Evolutionary conservation across 2,113 vertebrate genomes (phyloP), one percentile per base, ranked within the genome.

Genomic region (Glaucomys volans): DNA sequence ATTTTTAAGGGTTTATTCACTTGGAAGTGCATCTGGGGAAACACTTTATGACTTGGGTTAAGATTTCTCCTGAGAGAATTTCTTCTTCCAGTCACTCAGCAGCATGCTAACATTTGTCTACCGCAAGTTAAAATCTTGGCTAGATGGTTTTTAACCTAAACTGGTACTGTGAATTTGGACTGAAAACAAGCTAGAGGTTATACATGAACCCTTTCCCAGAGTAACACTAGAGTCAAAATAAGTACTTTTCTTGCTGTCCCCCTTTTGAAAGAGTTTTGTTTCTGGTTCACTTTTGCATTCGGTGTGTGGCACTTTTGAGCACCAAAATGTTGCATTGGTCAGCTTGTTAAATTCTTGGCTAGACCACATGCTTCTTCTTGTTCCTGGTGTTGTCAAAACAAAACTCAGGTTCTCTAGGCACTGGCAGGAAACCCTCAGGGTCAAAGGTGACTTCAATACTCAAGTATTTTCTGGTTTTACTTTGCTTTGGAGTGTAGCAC

Each of bases 301-400:
- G 4, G 5, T 54, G 1, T 44, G 2, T 5, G 54, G 14, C 1
- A 4, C 8, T 26, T 83, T 71, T 5, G 20, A 6, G 12, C 26
- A 44, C 2, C 35, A 26, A n/a, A 7, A 47, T 90, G 88, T 50
- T 13, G 44, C 4, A 16, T 8, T 71, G 13, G 24, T 66, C 28
- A 74, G n/a, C 32, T 32, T 90, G 0, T 79, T 62, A 50, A 50
- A 42, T 77, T 47, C 1, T 80, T n/a, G 30, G 30, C 20, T 69
- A 47, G 40, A 32, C 42, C 28, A 57, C 44, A 69, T 85, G 24
- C 30, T 64, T 28, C 35, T 52, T 20, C 22, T 87, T 24, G 14
- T 59, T 69, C 22, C 40, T 54, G 47, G 13, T 22, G 6, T 54
- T 71, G 44, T 69, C 35, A 69, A 17, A 75, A 47, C 32, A 74